Percentiles rank a stretch among this genome's conserved stretches.
phyloP scores from a whole-genome alignment of 1,140 invertebrate species.

The Papilio polytes region DNA sequence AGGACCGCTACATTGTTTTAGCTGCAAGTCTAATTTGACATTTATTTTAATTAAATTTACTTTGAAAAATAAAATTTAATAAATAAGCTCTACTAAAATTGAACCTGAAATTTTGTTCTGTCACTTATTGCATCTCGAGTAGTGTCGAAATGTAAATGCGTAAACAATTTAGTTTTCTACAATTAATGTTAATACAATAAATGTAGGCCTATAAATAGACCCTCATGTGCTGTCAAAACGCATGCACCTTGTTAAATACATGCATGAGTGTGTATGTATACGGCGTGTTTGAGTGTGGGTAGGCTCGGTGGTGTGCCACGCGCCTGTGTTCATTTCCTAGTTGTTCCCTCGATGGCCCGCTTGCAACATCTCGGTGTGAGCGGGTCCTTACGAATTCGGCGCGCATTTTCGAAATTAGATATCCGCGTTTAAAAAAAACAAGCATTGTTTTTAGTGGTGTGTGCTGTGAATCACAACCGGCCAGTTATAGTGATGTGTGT shows the following conservation, averaged over 20 bases:
- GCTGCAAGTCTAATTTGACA: conserved; percentile 58
- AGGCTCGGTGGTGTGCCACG: conserved; percentile 60
- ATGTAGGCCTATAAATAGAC: conserved; percentile 61
- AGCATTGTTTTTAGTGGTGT: conserved; percentile 46
- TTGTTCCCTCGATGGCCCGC: conserved; percentile 78
- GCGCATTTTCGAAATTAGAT: conserved; percentile 65
- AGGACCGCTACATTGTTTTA: conserved; percentile 61
- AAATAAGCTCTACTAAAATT: background rate
- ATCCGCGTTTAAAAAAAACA: conserved; percentile 38
- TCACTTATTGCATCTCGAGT: background rate
- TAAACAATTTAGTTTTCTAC: background rate
- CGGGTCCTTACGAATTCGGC: conserved; percentile 76
- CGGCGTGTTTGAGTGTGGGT: conserved; percentile 56
- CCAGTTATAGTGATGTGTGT: conserved; percentile 60
- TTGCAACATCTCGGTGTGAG: conserved; percentile 78
- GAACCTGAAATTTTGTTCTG: background rate
- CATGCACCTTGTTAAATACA: conserved; percentile 61
- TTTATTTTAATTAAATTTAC: conserved; percentile 34
- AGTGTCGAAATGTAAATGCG: background rate
- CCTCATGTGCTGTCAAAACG: conserved; percentile 70
- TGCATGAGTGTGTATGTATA: conserved; percentile 57
- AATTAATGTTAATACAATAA: conserved; percentile 36
- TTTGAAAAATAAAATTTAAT: background rate
- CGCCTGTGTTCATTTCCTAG: conserved; percentile 77
- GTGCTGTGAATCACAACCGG: conserved; percentile 60